Evolutionary conservation across 2,113 vertebrate genomes (phyloP).

Genomic region (Eclectus roratus): DNA sequence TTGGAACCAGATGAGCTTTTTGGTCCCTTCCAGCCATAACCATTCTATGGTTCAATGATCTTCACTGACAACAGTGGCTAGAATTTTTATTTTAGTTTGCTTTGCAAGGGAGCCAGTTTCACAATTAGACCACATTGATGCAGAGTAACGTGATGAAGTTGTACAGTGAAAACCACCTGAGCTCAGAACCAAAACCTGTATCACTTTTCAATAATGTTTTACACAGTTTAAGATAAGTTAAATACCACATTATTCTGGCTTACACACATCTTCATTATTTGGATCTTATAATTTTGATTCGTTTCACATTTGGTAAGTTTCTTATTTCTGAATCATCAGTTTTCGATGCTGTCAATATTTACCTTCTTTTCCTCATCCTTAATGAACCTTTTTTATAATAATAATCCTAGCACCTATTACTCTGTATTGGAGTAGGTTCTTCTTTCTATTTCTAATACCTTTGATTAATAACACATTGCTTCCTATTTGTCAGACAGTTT

Average conservation of each 20-base stretch:
- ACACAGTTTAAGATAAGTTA: neutral
- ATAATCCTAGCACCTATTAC: conserved; percentile 12
- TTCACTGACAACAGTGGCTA: neutral
- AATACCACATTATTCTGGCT: neutral
- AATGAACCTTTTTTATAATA: conserved; percentile 19
- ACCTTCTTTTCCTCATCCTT: neutral
- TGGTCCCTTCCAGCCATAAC: neutral
- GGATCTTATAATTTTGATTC: neutral
- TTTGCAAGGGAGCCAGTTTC: neutral
- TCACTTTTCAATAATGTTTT: neutral
- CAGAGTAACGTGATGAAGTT: neutral
- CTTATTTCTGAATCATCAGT: neutral
- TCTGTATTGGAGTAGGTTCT: neutral
- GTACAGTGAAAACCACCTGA: neutral
- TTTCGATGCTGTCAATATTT: conserved; percentile 39
- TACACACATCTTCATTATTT: neutral
- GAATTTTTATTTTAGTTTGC: neutral
- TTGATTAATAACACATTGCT: conserved; percentile 66
- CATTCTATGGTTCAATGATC: neutral
- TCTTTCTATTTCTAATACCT: conserved; percentile 40
- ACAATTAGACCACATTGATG: neutral
- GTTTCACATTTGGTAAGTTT: neutral
- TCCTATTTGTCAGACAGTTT: conserved; percentile 51
- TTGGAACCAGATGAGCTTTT: neutral
- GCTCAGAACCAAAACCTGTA: neutral